Evolutionary conservation across 2,113 vertebrate genomes (phyloP).

Genomic region (Thunnus thynnus): DNA sequence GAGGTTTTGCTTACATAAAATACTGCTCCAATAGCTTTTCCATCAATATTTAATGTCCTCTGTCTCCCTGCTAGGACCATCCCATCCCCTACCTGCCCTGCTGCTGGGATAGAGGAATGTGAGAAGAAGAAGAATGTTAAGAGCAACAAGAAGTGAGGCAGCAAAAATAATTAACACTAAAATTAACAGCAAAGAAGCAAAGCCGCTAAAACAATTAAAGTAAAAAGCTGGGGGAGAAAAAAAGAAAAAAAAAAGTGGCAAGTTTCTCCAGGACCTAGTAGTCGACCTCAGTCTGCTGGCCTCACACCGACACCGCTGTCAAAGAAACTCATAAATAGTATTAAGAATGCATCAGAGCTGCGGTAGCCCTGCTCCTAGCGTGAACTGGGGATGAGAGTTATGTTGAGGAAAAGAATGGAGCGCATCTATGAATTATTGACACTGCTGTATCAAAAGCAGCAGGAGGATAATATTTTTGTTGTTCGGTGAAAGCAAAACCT

Average conservation of each 20-base stretch:
- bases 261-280: slow-evolving; percentile 11
- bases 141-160: neutral
- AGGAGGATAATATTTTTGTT: slow-evolving; percentile 67
- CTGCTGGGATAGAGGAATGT: slow-evolving; percentile 31
- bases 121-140: slow-evolving; percentile 12
- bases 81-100: neutral
- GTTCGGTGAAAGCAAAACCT: slow-evolving; percentile 51
- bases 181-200: slow-evolving; percentile 19
- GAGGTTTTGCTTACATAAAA: slow-evolving; percentile 54
- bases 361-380: slow-evolving; percentile 49
- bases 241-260: neutral
- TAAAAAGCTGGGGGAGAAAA: neutral
- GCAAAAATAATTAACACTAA: no score
- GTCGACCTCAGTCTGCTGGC: neutral
- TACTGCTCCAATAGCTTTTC: slow-evolving; percentile 28
- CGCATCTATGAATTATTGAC: slow-evolving; percentile 81
- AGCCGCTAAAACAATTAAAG: neutral
- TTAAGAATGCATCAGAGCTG: slow-evolving; percentile 78
- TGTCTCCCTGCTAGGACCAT: slow-evolving; percentile 19
- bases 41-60: slow-evolving; percentile 57
- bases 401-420: slow-evolving; percentile 56
- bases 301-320: slow-evolving; percentile 55
- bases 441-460: slow-evolving; percentile 58
- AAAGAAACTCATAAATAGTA: slow-evolving; percentile 75
- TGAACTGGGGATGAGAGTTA: slow-evolving; percentile 55